phyloP scores from a whole-genome alignment of 1,140 invertebrate genomes.

The Lordiphosa mommai region DNA sequence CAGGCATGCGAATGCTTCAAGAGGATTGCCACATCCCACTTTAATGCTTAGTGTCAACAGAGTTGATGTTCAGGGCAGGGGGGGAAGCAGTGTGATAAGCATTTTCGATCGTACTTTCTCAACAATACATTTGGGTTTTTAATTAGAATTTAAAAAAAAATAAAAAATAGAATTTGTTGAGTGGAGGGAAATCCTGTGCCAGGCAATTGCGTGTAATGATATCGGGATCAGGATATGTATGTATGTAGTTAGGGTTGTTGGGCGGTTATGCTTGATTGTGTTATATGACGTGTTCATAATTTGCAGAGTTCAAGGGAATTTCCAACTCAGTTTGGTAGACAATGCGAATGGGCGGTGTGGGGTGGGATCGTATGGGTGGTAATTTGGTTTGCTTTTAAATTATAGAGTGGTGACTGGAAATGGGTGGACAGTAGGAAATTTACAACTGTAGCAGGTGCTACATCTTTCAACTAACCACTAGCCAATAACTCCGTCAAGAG shows the following conservation, averaged over 20 bases:
- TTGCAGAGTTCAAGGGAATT: slow-evolving; percentile 20
- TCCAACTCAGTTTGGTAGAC: no score
- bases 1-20: slow-evolving; percentile 52
- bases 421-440: slow-evolving; percentile 1
- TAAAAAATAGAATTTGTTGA: slow-evolving; percentile 31
- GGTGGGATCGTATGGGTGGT: not conserved
- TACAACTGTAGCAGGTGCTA: not conserved
- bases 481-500: no score
- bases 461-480: no score
- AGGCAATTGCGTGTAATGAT: slow-evolving; percentile 68
- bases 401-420: slow-evolving; percentile 8
- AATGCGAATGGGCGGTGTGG: not conserved
- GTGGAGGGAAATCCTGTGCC: slow-evolving; percentile 22
- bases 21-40: slow-evolving; percentile 48
- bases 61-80: slow-evolving; percentile 10
- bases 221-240: slow-evolving; percentile 2
- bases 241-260: slow-evolving; percentile 35
- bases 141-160: slow-evolving; percentile 67
- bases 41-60: slow-evolving; percentile 71
- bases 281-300: slow-evolving; percentile 69
- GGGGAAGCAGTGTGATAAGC: slow-evolving; percentile 64
- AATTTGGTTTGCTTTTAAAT: slow-evolving; percentile 23
- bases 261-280: slow-evolving; percentile 75
- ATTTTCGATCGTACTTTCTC: slow-evolving; percentile 41
- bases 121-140: slow-evolving; percentile 69